These are phyloP conservation scores for Myrmecobius fasciatus DNA, from an alignment of 2,113 vertebrate genomes.

Conservation along the genomic window DNA sequence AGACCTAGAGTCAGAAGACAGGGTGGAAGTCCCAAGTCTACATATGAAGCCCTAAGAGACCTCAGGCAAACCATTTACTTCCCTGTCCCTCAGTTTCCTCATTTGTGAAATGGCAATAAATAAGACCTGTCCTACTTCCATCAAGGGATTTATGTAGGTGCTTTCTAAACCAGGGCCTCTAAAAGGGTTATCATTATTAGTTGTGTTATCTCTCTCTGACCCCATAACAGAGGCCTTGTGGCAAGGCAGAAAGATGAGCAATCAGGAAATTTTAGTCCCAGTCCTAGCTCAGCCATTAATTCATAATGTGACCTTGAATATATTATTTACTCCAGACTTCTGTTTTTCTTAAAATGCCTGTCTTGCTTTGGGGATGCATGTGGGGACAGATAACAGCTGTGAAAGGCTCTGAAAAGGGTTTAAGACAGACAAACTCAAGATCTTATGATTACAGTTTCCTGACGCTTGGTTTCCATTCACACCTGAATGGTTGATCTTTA, in stretches of 20 bases:
- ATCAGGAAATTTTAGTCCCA: not conserved
- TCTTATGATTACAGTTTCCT: not conserved
- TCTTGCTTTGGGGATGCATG: not conserved
- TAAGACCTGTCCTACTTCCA: not conserved
- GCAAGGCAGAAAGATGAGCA: not conserved
- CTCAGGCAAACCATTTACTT: not conserved
- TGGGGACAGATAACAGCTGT: not conserved
- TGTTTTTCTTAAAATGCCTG: not conserved
- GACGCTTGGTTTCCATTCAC: not conserved
- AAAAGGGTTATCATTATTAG: accelerated
- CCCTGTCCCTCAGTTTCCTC: not conserved
- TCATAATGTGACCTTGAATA: not conserved
- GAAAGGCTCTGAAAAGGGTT: not conserved
- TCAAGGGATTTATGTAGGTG: no score
- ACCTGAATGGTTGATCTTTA: not conserved
- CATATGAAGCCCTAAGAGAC: not conserved
- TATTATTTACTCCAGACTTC: not conserved
- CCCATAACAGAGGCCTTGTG: not conserved
- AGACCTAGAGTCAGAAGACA: not conserved
- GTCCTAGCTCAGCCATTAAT: not conserved
- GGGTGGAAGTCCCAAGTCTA: not conserved
- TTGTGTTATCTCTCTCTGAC: not conserved
- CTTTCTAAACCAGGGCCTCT: not conserved
- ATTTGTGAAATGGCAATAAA: not conserved
- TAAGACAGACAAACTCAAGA: not conserved